phyloP scores from a whole-genome alignment of 2,797 vertebrate species.

The Premnoplex brunnescens region DNA sequence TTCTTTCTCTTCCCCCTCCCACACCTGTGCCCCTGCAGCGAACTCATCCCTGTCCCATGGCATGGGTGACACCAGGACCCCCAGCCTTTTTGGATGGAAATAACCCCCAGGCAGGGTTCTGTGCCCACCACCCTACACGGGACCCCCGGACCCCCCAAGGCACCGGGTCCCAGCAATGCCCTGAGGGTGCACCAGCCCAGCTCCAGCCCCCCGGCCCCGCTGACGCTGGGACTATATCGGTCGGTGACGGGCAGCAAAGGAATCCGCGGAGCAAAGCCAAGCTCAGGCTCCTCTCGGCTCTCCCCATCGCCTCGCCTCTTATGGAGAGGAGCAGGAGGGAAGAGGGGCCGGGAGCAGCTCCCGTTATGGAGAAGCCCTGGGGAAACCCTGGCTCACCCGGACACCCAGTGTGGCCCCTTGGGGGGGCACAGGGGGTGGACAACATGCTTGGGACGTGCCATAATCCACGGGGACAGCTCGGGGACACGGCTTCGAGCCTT shows the following conservation, averaged over 20 bases:
- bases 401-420: neutral
- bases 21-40: rapidly evolving
- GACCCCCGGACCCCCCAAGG: rapidly evolving
- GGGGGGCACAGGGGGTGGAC: neutral
- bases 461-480: neutral
- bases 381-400: slow-evolving; percentile 1
- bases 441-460: neutral
- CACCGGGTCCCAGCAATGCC: rapidly evolving
- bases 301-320: slow-evolving; percentile 51
- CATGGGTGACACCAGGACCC: neutral
- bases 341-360: slow-evolving; percentile 24
- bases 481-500: rapidly evolving
- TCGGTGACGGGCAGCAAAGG: slow-evolving; percentile 54
- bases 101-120: neutral
- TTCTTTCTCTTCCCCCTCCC: neutral
- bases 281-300: neutral
- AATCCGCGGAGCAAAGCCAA: slow-evolving; percentile 34
- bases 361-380: slow-evolving; percentile 55
- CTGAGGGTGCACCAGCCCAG: neutral
- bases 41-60: neutral
- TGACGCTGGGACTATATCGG: slow-evolving; percentile 46
- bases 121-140: rapidly evolving
- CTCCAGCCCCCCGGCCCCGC: neutral
- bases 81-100: rapidly evolving
- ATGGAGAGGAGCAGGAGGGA: slow-evolving; percentile 58